Conservation (phyloP, 2,797 vertebrate genomes). For the Acanthornis magna region DNA sequence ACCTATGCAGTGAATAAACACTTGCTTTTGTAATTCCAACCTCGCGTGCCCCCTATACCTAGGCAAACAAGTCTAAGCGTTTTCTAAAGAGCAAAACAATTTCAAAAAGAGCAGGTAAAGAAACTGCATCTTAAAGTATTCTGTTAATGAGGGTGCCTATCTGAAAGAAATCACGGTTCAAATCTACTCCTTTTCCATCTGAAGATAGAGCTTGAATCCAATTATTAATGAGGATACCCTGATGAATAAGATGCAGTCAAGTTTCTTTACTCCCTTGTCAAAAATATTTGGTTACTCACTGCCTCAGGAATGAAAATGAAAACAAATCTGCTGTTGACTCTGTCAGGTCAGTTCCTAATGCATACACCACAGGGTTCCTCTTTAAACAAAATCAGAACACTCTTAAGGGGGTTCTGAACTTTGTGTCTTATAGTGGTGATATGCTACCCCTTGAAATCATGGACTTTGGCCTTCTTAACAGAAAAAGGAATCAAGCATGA, state of each 20-base stretch:
- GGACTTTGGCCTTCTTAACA: background rate
- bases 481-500: background rate
- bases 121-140: background rate
- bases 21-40: background rate
- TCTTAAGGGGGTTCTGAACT: background rate
- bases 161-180: background rate
- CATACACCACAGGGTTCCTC: background rate
- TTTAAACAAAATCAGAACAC: background rate
- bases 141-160: background rate
- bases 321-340: background rate
- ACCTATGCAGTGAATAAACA: background rate
- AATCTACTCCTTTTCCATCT: background rate
- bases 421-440: background rate
- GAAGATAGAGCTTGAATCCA: background rate
- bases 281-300: background rate
- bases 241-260: background rate
- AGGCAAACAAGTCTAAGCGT: background rate
- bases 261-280: background rate
- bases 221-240: background rate
- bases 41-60: background rate
- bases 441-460: background rate
- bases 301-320: background rate
- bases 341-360: background rate
- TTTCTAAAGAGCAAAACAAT: background rate
- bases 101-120: background rate